Base-by-base conservation (phyloP, 2,888 invertebrate genomes). In the Callosobruchus maculatus region DNA sequence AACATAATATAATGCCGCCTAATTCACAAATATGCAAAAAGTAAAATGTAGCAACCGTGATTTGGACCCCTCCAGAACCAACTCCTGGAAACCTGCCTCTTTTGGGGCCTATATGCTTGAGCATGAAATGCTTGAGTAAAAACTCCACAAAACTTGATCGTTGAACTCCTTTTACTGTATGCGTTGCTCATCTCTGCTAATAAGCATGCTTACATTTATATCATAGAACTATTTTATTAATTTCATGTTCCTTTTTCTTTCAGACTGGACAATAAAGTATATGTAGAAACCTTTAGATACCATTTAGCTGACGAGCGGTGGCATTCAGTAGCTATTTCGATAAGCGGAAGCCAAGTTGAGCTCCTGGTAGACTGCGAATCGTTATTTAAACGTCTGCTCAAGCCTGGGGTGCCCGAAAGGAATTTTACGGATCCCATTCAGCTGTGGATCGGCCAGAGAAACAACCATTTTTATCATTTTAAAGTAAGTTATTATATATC, bases 361-460 rank as follows among this genome's bases (percentile, higher is more conserved):
- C 90, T 97, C 85, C 91, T 94, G 82, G 93, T 96, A 81, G 95
- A 96, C 90, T 96, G 97, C 89, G 93, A 93, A 87, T 93, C 94
- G 81, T 90, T 95, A 80, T 96, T 95, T 90, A 93, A 93, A 87
- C 92, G 95, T 84, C 90, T 93, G 82, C 91, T 95, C 83, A 87
- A 89, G 82, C 91, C 93, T 80, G 92, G 92, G 79, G 88, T 88
- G 80, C 94, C 94, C 74, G 93, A 93, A 85, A 91, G 93, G 81
- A 94, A 94, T 88, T 93, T 94, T 87, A 91, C 93, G 74, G 89
- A 91, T 83, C 92, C 93, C 72, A 92, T 92, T 86, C 90, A 94
- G 81, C 91, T 97, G 80, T 96, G 95, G 94, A 90, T 97, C 79
- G 97, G 96, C 81, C 96, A 96, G 89, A 91, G 96, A 85, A 95